Percentiles rank a stretch among this genome's conserved stretches.
phyloP scores from a whole-genome alignment of 2,888 invertebrate genomes.

The Eugnorisma glareosa region DNA sequence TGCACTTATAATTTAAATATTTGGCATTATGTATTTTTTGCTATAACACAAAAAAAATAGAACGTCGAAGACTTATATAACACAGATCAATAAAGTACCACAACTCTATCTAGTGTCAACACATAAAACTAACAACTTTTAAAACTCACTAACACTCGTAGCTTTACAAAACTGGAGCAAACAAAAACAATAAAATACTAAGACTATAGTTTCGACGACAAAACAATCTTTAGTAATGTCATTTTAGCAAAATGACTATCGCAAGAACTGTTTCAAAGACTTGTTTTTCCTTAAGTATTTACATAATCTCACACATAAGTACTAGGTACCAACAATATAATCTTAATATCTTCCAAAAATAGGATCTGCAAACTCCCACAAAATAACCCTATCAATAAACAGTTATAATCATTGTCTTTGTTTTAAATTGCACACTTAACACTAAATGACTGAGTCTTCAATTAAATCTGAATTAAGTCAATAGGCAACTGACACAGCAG shows the following conservation, averaged over 20 bases:
- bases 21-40: conserved; percentile 27
- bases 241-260: background rate
- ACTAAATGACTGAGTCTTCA: background rate
- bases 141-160: background rate
- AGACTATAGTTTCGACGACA: background rate
- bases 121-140: background rate
- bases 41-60: background rate
- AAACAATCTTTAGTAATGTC: background rate
- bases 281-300: background rate
- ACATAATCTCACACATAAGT: background rate
- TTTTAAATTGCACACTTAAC: background rate
- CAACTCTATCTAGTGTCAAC: conserved; percentile 4
- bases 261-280: background rate
- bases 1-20: background rate
- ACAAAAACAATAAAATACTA: background rate
- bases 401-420: background rate
- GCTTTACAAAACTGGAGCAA: no score
- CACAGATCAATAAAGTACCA: background rate
- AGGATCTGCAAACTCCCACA: background rate
- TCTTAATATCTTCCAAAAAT: background rate
- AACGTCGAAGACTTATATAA: background rate
- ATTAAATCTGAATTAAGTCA: conserved; percentile 17
- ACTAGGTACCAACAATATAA: background rate
- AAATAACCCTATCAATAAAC: background rate
- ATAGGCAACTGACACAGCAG: background rate